Conservation (phyloP, 2,113 vertebrate genomes). For the Aepyceros melampus region DNA sequence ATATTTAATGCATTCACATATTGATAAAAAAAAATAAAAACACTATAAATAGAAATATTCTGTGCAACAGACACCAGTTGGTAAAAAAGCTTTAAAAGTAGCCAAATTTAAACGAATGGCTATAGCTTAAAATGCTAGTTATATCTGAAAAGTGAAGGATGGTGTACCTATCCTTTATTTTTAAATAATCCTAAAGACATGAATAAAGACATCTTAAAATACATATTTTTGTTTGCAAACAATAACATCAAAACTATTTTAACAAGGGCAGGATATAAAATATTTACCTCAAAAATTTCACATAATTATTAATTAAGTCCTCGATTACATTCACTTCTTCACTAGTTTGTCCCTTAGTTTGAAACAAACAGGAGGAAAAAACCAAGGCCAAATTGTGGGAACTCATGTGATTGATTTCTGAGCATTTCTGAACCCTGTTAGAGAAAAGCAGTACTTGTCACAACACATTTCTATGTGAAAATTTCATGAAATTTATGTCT, state of each 20-base stretch:
- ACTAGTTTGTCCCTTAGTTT: slow-evolving; percentile 91
- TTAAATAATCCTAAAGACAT: not conserved
- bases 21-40: not conserved
- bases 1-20: slow-evolving; percentile 22
- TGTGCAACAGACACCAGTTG: slow-evolving; percentile 14
- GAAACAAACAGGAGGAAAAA: slow-evolving; percentile 95
- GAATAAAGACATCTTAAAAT: not conserved
- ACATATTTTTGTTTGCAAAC: not conserved
- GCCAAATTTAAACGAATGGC: slow-evolving; percentile 17
- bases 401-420: slow-evolving; percentile 92
- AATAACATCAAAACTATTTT: not conserved
- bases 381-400: slow-evolving; percentile 87
- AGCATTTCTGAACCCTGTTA: slow-evolving; percentile 93
- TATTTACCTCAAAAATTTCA: slow-evolving; percentile 94
- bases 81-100: slow-evolving; percentile 45
- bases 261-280: not conserved
- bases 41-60: slow-evolving; percentile 20
- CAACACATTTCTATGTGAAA: not conserved
- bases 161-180: not conserved
- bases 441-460: slow-evolving; percentile 59
- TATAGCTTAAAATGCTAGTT: slow-evolving; percentile 16
- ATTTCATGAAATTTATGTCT: not conserved
- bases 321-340: slow-evolving; percentile 91
- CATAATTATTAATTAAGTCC: slow-evolving; percentile 94
- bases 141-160: not conserved